Evolutionary conservation across 2,113 vertebrate genomes (phyloP).

Genomic region (Aepyceros melampus): DNA sequence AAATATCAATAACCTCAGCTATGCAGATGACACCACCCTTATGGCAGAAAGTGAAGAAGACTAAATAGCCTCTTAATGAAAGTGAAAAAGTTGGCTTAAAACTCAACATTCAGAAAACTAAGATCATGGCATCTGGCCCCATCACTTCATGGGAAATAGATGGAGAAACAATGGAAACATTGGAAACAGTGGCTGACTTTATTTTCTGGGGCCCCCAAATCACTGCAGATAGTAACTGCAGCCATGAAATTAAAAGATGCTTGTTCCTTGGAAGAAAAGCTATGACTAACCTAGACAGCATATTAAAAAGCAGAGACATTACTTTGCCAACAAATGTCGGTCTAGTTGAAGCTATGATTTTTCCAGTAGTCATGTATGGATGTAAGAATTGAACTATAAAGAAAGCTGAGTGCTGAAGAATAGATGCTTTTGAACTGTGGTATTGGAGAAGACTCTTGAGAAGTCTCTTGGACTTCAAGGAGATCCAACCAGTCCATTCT

Average conservation of each 20-base stretch:
- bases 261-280: not conserved
- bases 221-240: not conserved
- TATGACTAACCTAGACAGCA: not conserved
- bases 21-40: not conserved
- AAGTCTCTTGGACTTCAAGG: not conserved
- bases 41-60: not conserved
- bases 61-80: not conserved
- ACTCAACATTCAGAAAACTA: not conserved
- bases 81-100: not conserved
- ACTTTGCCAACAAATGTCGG: not conserved
- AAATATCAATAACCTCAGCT: not conserved
- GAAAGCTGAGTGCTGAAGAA: not conserved
- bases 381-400: not conserved
- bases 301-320: not conserved
- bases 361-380: not conserved
- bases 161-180: not conserved
- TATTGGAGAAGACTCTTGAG: not conserved
- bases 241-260: not conserved
- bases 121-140: not conserved
- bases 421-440: not conserved
- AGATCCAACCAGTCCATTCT: not conserved
- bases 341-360: not conserved
- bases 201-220: fast-evolving
- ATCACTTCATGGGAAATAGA: not conserved
- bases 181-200: not conserved